Evolutionary conservation across 2,113 vertebrate species (phyloP).

Genomic region (Oncorhynchus keta): DNA sequence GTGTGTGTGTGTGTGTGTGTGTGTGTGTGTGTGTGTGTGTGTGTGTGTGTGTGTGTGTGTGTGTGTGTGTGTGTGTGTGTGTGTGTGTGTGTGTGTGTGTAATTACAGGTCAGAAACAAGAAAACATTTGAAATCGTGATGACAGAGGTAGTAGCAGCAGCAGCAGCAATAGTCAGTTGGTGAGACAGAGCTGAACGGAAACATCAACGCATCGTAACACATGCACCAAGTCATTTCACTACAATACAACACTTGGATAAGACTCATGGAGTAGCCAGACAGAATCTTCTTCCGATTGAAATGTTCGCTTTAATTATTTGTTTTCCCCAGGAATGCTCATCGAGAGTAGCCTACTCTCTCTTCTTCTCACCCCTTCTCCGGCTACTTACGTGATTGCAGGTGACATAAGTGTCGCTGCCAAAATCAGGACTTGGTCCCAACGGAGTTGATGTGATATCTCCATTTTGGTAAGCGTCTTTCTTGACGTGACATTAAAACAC

Average conservation of each 20-base stretch:
- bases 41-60: constrained; percentile 4
- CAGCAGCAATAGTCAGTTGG: background rate
- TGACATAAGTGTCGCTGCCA: constrained; percentile 77
- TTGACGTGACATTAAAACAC: constrained; percentile 80
- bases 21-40: constrained; percentile 13
- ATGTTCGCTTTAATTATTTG: background rate
- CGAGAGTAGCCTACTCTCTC: constrained; percentile 4
- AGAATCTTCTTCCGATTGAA: background rate
- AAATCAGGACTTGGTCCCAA: constrained; percentile 77
- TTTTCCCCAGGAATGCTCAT: constrained; percentile 14
- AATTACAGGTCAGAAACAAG: background rate
- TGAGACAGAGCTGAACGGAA: too few species aligned
- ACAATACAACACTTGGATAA: too few species aligned
- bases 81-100: background rate
- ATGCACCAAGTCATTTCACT: too few species aligned
- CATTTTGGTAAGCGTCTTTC: constrained; percentile 72
- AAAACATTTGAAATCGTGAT: background rate
- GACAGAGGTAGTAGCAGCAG: background rate
- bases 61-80: constrained; percentile 18
- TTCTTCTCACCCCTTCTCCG: constrained; percentile 48
- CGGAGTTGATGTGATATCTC: constrained; percentile 72
- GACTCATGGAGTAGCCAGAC: too few species aligned
- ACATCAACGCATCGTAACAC: too few species aligned
- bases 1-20: constrained; percentile 8
- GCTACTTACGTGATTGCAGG: constrained; percentile 80